Evolutionary conservation across 2,797 vertebrate species (phyloP).

Genomic region (Sebastes vulpes): DNA sequence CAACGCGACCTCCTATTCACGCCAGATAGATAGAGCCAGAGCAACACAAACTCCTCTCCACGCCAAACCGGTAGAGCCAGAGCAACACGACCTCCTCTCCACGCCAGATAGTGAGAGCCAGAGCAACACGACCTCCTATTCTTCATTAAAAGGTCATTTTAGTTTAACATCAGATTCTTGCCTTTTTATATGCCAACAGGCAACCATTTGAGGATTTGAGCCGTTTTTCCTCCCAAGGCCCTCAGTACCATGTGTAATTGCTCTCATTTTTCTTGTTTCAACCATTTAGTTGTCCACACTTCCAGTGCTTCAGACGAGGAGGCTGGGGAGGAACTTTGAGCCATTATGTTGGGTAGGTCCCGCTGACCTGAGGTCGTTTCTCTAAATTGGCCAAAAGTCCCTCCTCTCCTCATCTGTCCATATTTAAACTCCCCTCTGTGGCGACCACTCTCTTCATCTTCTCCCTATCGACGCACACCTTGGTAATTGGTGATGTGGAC

Average conservation of each 20-base stretch:
- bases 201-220: neutral
- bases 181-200: neutral
- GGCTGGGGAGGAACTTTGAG: slow-evolving; percentile 2
- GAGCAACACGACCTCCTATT: too few species aligned
- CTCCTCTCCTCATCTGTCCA: slow-evolving; percentile 49
- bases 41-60: accelerated
- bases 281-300: neutral
- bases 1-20: too few species aligned
- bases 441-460: slow-evolving; percentile 62
- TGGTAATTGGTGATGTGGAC: slow-evolving; percentile 77
- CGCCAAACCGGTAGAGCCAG: too few species aligned
- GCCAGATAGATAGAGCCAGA: too few species aligned
- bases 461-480: slow-evolving; percentile 65
- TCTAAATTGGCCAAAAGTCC: slow-evolving; percentile 51
- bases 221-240: neutral
- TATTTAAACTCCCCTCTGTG: slow-evolving; percentile 49
- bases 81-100: too few species aligned
- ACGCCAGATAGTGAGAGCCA: too few species aligned
- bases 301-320: neutral
- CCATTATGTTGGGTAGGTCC: slow-evolving; percentile 6
- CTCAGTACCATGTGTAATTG: neutral
- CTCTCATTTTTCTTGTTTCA: slow-evolving; percentile 1
- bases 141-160: neutral
- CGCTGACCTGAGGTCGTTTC: slow-evolving; percentile 42
- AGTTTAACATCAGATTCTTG: neutral